Percentiles rank a stretch among this genome's conserved stretches.
Evolutionary conservation across 2,113 vertebrate genomes (phyloP).

Genomic region (Engraulis encrasicolus): DNA sequence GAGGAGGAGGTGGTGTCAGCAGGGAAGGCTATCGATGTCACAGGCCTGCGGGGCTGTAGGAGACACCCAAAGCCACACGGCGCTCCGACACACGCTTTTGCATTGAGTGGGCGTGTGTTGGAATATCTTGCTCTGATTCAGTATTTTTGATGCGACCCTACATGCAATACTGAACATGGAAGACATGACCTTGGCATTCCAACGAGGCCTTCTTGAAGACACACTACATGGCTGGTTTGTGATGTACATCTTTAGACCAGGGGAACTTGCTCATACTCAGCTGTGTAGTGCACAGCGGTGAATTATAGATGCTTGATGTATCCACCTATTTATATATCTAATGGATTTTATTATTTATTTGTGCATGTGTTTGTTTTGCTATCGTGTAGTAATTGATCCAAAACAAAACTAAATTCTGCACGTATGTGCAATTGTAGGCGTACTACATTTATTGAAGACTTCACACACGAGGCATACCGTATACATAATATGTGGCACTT

Average conservation of each 20-base stretch:
- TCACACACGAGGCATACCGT: not conserved
- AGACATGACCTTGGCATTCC: slow-evolving; percentile 61
- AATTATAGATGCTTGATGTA: not conserved
- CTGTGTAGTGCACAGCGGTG: not conserved
- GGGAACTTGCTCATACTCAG: not conserved
- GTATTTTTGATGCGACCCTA: too few relatives aligned
- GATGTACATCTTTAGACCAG: not conserved
- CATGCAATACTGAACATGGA: slow-evolving; percentile 36
- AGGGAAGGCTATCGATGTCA: slow-evolving; percentile 68
- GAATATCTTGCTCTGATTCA: too few relatives aligned
- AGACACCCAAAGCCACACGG: slow-evolving; percentile 51
- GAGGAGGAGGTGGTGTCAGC: not conserved
- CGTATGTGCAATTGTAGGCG: not conserved
- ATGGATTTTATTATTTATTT: not conserved
- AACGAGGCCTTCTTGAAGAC: slow-evolving; percentile 58
- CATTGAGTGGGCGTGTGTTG: too few relatives aligned
- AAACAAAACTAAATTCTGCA: not conserved
- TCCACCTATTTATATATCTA: not conserved
- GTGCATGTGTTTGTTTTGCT: not conserved
- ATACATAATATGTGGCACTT: not conserved
- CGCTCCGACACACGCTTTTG: too few relatives aligned
- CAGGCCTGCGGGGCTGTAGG: slow-evolving; percentile 59
- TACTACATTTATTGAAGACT: not conserved
- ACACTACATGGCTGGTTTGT: not conserved
- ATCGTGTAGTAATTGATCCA: too few relatives aligned